Evolutionary conservation across 1,140 invertebrate species (phyloP), one percentile per base, ranked within the genome.

Genomic region (Asbolus verrucosus): DNA sequence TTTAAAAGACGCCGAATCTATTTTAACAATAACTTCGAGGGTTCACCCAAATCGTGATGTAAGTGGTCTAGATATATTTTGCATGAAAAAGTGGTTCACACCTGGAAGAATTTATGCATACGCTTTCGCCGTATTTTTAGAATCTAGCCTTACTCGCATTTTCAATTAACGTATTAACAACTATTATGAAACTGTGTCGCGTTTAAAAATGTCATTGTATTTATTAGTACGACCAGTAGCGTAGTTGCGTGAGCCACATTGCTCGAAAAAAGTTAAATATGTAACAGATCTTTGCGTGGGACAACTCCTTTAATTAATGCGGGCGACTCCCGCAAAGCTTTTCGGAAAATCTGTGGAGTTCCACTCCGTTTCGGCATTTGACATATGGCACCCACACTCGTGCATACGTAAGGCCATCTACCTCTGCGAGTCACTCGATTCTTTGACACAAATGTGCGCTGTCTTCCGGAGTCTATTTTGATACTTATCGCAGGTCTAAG

Each of bases 401-500:
- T 21, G 19, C 18, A 18, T 21, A 59, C 33, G 19, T 63, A 63
- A 27, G 61, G 68, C 68, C 68, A 43, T 69, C 67, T 69, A 69
- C 68, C 62, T 61, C 67, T 21, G 66, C 24, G 24, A 27, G 3
- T 27, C 24, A n/a, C 39, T 68, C 60, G 36, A 30, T 59, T 61
- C 11, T 73, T 73, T 73, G 67, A 73, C 71, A 70, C 67, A 73
- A 73, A 73, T 73, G 71, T 31, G 33, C 38, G 13, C 24, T 33
- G 65, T 46, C 65, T 73, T 73, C 71, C 71, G 67, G 71, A 65
- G 11, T 69, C 71, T 73, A 73, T 73, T 73, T 73, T 67, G 33
- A 69, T 66, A 69, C 60, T 60, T 71, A 67, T 67, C 65, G 33
- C 66, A 61, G 60, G 33, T 38, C 27, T 16, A n/a, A 15, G n/a